Evolutionary conservation across 1,140 invertebrate species (phyloP), one percentile per base, ranked within the genome.

Genomic region (Listronotus oregonensis): DNA sequence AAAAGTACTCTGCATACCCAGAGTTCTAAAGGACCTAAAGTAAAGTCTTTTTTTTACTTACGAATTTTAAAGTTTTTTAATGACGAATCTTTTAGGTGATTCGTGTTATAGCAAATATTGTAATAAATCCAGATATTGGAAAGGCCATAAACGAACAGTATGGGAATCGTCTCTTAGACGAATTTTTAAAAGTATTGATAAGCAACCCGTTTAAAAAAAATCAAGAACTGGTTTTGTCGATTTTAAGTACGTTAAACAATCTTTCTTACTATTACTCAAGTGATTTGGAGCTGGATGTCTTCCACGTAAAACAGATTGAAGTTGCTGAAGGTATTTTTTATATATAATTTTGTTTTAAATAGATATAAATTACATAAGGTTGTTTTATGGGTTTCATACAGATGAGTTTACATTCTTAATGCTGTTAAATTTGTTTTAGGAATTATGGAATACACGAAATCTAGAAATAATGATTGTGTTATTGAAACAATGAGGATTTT

Each of bases 41-140:
- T n/a, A n/a, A n/a, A n/a, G n/a, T n/a, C n/a, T n/a, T n/a, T n/a
- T n/a, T n/a, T n/a, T n/a, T n/a, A n/a, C n/a, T n/a, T 46, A 14
- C 47, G 8, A 44, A 44, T 67, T n/a, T 6, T 58, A 7, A 44
- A 10, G 7, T 55, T 55, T 37, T 40, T n/a, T n/a, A n/a, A n/a
- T n/a, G n/a, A n/a, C n/a, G n/a, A n/a, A n/a, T 3, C 9, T 71
- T 75, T 44, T 50, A 79, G 75, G 79, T 89, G 42, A 85, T 91
- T 11, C 79, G 90, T 18, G 86, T 91, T 5, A 80, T 91, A 47
- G 90, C 89, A 32, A 92, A 92, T 74, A 85, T 90, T 78, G 86
- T 87, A 39, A 86, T 91, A 40, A 88, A 88, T 78, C 81, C 87
- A 14, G 82, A 84, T 12, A 87, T 90, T 46, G 90, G 90, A 9